These are phyloP conservation scores for Pedionomus torquatus DNA, from an alignment of 2,113 vertebrate species.

Conservation along the genomic window DNA sequence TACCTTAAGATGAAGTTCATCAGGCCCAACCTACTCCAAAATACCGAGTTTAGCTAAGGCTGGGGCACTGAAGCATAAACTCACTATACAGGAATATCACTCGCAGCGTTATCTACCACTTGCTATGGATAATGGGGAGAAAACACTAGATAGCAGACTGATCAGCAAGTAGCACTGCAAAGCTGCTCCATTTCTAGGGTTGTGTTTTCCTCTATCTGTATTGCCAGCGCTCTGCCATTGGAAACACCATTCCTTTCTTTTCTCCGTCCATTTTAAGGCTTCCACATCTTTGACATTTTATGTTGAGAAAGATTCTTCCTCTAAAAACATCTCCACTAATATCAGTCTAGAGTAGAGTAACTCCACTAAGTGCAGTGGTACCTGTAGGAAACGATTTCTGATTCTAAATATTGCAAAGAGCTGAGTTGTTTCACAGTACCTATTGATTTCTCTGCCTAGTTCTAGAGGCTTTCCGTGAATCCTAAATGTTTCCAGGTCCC, in stretches of 20 bases:
- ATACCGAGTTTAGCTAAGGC: background rate
- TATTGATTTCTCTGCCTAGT: background rate
- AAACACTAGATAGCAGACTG: background rate
- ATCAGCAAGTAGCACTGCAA: background rate
- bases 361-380: background rate
- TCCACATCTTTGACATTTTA: background rate
- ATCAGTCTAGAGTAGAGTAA: background rate
- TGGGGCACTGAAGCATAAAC: background rate
- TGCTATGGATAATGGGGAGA: background rate
- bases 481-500: conserved; percentile 24
- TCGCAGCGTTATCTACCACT: background rate
- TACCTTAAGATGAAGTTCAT: background rate
- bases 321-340: background rate
- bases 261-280: background rate
- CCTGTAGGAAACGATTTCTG: background rate
- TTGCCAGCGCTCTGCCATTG: background rate
- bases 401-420: background rate
- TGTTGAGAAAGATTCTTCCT: background rate
- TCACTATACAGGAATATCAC: background rate
- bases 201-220: background rate
- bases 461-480: background rate
- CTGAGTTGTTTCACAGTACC: background rate
- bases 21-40: background rate
- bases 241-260: background rate
- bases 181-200: background rate